Conservation (phyloP, 2,888 invertebrate species). For the Cryptophagus acutangulus region DNA sequence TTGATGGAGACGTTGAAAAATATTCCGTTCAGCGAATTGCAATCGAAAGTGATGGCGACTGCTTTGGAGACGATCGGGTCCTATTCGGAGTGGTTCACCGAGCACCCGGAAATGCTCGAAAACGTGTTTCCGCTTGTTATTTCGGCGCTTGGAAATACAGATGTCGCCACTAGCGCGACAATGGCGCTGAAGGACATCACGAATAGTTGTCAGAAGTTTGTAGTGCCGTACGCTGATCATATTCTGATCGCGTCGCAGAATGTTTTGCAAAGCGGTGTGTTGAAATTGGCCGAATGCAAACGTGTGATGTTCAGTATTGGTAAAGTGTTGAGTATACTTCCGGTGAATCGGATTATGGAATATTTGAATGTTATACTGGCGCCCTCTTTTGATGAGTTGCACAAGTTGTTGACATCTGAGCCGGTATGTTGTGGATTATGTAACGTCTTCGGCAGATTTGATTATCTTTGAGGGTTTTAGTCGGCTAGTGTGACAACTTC, state of each 20-base stretch:
- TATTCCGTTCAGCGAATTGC: slow-evolving; percentile 58
- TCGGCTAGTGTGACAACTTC: slow-evolving; percentile 50
- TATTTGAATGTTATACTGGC: slow-evolving; percentile 67
- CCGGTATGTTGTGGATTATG: slow-evolving; percentile 49
- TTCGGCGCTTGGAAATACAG: slow-evolving; percentile 59
- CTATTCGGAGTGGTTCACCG: slow-evolving; percentile 81
- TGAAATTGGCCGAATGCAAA: slow-evolving; percentile 63
- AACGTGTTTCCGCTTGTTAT: slow-evolving; percentile 65
- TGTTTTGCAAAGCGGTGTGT: slow-evolving; percentile 49
- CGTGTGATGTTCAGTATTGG: slow-evolving; percentile 75
- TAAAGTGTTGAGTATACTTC: slow-evolving; percentile 63
- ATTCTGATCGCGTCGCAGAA: slow-evolving; percentile 67
- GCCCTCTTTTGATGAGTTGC: slow-evolving; percentile 60
- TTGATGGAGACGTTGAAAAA: slow-evolving; percentile 58
- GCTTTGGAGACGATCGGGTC: slow-evolving; percentile 75
- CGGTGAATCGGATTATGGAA: slow-evolving; percentile 58
- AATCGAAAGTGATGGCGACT: slow-evolving; percentile 62
- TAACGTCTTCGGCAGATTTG: not conserved
- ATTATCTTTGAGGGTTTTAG: slow-evolving; percentile 37
- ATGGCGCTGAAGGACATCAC: slow-evolving; percentile 86
- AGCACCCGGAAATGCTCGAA: slow-evolving; percentile 63
- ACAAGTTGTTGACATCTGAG: slow-evolving; percentile 50
- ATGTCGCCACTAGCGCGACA: slow-evolving; percentile 74
- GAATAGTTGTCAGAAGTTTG: slow-evolving; percentile 69
- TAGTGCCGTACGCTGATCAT: slow-evolving; percentile 71